Percentiles rank a stretch among this genome's conserved stretches.
phyloP scores from a whole-genome alignment of 1,140 invertebrate species.

The Scylla paramamosain region DNA sequence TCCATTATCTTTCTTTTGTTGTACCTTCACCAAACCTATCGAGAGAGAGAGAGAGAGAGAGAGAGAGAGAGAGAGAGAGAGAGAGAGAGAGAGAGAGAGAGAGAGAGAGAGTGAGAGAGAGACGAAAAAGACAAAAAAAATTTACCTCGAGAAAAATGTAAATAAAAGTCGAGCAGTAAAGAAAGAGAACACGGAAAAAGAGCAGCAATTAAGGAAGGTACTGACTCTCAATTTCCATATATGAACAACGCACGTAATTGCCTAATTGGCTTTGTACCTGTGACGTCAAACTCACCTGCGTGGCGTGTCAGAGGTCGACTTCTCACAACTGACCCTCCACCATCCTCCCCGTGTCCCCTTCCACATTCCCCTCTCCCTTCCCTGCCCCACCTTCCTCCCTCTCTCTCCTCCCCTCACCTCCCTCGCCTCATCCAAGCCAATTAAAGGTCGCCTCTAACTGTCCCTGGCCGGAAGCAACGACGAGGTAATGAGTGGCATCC shows the following conservation, averaged over 20 bases:
- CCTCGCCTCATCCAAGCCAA: neutral
- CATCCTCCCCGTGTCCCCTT: neutral
- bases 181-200: neutral
- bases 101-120: neutral
- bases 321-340: neutral
- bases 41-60: neutral
- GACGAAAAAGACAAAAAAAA: too few species aligned
- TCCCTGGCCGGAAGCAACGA: neutral
- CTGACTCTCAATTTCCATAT: neutral
- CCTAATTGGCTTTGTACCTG: neutral
- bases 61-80: neutral
- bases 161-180: neutral
- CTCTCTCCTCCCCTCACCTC: neutral
- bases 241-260: neutral
- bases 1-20: neutral
- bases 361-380: neutral
- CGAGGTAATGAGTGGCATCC: neutral
- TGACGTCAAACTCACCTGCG: neutral
- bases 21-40: too few species aligned
- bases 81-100: neutral
- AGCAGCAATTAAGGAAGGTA: neutral
- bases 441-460: constrained; percentile 8
- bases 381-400: neutral
- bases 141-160: too few species aligned
- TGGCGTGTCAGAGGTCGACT: constrained; percentile 6